Percentiles rank a stretch among this genome's conserved stretches.
These are phyloP conservation scores for Porites australiensis DNA, from an alignment of 64 coral and sea anemone genomes.

Conservation along the genomic window DNA sequence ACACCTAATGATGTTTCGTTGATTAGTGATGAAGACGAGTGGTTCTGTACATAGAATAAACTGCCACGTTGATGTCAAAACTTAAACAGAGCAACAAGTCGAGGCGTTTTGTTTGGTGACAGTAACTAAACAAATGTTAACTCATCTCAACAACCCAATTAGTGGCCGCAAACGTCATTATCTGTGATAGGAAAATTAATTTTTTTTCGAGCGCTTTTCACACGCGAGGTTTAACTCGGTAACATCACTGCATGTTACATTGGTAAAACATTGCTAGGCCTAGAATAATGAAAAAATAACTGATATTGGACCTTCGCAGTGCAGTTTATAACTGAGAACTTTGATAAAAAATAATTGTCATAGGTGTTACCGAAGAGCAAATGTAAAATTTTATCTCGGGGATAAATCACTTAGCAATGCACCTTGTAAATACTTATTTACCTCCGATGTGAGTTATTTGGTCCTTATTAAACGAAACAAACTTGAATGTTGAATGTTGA, in stretches of 20 bases:
- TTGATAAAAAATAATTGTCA: not conserved
- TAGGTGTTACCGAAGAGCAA: not conserved
- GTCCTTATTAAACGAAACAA: not conserved
- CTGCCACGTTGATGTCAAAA: constrained; percentile 10
- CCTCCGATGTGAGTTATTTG: not conserved
- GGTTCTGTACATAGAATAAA: not conserved
- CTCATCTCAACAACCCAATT: constrained; percentile 9
- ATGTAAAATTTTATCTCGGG: not conserved
- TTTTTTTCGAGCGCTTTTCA: not conserved
- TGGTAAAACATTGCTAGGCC: no score
- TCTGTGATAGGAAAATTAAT: not conserved
- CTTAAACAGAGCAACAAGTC: not conserved
- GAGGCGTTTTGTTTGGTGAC: not conserved
- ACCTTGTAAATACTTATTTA: not conserved
- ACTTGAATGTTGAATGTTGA: not conserved
- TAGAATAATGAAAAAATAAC: no score
- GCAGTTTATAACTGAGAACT: no score
- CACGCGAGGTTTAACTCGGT: not conserved
- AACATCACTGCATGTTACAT: not conserved
- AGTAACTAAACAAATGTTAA: constrained; percentile 29
- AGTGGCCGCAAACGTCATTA: not conserved
- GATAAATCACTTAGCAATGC: not conserved
- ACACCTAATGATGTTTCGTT: not conserved
- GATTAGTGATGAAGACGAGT: not conserved
- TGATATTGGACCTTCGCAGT: no score